Base-by-base conservation (phyloP, 1,140 invertebrate species). In the Procambarus virginalis region DNA sequence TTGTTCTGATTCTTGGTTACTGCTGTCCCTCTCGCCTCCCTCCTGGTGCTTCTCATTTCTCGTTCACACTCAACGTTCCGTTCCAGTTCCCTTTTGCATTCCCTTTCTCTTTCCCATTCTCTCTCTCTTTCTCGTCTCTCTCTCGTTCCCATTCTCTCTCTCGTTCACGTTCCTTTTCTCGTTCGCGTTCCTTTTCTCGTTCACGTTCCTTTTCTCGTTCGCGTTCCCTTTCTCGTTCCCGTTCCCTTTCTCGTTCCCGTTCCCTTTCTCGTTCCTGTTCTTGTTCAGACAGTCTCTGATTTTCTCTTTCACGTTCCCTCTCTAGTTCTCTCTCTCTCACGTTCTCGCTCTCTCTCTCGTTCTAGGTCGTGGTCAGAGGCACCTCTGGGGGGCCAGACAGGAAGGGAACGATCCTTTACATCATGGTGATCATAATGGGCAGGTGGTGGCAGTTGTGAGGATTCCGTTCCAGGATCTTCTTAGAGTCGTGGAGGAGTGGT, bases 401-500 rank as follows among this genome's bases (percentile, higher is more conserved):
- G 75, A 14, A 86, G 77, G 6, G 82, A 75, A 64, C 89, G 86
- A 75, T 92, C 91, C 64, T 92, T 92, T 8, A 91, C 92, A 20
- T 89, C 89, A 48, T 89, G 90, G 49, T 80, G 76, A 49, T 92
- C 92, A 75, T 92, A 92, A 48, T 86, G 90, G 45, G 90, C 73
- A 20, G 80, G 80, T 20, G 91, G 89, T 20, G 84, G 82, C 83
- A 92, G 82, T 14, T 91, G 86, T 91, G 92, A 45, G 83, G 64
- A 45, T 84, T 89, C 5, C 92, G 80, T 58, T 92, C 92, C 64
- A 92, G 79, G 51, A 92, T 86, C 82, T 91, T 92, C 75, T 92
- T 92, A 55, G 92, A 89, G 55, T 92, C 90, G 60, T 92, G 90
- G 48, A 92, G 82, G 68, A 89, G 83, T 3, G 92, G 92, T 51